Conservation (phyloP, 2,888 invertebrate genomes). For the Cantharis lateralis region DNA sequence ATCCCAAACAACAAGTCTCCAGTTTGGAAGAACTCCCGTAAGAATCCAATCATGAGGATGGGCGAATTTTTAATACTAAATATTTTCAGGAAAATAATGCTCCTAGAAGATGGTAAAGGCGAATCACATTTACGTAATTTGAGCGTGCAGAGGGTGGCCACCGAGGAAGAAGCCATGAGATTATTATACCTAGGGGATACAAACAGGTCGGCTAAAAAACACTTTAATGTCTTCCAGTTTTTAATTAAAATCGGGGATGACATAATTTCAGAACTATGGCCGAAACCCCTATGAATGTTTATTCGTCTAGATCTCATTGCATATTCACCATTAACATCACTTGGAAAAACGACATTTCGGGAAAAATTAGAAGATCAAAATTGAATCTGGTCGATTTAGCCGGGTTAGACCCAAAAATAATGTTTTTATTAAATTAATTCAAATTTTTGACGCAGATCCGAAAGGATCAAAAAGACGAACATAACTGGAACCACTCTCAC, state of each 20-base stretch:
- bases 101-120: conserved; percentile 58
- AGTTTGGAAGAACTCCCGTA: conserved; percentile 59
- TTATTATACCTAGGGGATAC: conserved; percentile 58
- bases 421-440: neutral
- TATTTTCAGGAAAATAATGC: conserved; percentile 52
- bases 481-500: conserved; percentile 56
- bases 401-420: conserved; percentile 51
- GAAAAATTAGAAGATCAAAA: conserved; percentile 56
- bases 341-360: conserved; percentile 46
- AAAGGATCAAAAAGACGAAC: conserved; percentile 58
- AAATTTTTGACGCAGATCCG: conserved; percentile 51
- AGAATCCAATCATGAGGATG: conserved; percentile 35
- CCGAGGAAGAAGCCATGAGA: conserved; percentile 59
- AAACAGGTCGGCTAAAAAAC: conserved; percentile 53
- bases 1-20: conserved; percentile 50
- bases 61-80: neutral
- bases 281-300: conserved; percentile 61
- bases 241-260: conserved; percentile 4
- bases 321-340: conserved; percentile 60
- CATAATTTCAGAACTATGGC: conserved; percentile 54
- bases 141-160: conserved; percentile 55
- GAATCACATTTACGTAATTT: conserved; percentile 58
- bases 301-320: conserved; percentile 62
- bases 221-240: neutral
- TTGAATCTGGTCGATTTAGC: conserved; percentile 61